Evolutionary conservation across 2,797 vertebrate genomes (phyloP).

Genomic region (Halcyon badia): DNA sequence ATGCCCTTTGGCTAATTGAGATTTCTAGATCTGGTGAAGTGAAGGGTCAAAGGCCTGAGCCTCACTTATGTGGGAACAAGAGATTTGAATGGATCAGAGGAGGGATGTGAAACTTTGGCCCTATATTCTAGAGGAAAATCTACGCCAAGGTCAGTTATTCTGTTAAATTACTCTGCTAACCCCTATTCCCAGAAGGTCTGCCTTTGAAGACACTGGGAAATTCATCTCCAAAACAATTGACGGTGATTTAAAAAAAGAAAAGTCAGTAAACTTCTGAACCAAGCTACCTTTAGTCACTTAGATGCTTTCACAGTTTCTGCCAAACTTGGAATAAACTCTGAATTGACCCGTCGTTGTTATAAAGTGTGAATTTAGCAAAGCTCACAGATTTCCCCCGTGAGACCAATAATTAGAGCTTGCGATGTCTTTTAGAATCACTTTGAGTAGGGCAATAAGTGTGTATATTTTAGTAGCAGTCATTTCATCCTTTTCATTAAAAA

Average conservation of each 20-base stretch:
- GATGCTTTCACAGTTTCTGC: background rate
- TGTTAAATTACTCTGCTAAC: background rate
- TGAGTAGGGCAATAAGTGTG: background rate
- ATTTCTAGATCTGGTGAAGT: background rate
- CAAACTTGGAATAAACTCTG: background rate
- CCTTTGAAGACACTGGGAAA: background rate
- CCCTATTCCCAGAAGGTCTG: background rate
- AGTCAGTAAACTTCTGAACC: background rate
- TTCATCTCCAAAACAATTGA: background rate
- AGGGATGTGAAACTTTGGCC: background rate
- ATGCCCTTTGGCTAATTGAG: background rate
- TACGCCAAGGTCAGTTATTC: background rate
- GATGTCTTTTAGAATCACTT: background rate
- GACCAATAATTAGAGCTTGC: background rate
- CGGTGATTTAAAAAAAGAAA: background rate
- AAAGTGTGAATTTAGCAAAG: background rate
- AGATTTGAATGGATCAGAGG: background rate
- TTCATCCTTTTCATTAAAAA: background rate
- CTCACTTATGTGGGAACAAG: background rate
- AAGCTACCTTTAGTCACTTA: background rate
- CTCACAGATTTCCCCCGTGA: background rate
- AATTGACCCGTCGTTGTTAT: rapidly evolving
- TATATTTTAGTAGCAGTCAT: background rate
- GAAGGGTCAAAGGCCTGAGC: background rate
- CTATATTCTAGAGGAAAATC: background rate